Evolutionary conservation across 2,113 vertebrate genomes (phyloP).

Genomic region (Bubo scandiacus): DNA sequence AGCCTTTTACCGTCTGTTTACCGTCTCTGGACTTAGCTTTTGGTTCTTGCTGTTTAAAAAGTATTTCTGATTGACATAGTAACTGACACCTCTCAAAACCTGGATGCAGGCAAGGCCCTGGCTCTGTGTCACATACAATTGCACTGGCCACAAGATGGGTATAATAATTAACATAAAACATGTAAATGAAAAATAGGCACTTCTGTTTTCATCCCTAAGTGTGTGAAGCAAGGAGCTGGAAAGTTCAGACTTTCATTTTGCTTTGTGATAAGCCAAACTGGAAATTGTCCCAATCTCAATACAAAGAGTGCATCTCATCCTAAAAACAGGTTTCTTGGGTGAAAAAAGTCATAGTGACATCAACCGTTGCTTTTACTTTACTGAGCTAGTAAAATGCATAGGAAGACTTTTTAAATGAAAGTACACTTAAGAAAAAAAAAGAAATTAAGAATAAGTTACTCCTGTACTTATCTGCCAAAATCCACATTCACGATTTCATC

Average conservation of each 20-base stretch:
- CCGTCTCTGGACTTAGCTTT: background rate
- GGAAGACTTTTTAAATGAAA: background rate
- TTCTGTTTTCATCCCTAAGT: background rate
- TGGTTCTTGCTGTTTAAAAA: background rate
- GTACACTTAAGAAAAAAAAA: background rate
- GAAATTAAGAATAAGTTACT: background rate
- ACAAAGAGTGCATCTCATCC: background rate
- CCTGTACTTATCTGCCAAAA: background rate
- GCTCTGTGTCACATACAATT: background rate
- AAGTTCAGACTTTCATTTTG: background rate
- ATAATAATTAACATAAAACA: conserved; percentile 1
- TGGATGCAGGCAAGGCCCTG: background rate
- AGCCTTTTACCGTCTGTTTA: background rate
- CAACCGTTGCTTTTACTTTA: background rate
- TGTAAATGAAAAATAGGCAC: background rate
- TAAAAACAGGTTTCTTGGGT: background rate
- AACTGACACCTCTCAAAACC: background rate
- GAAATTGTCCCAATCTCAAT: background rate
- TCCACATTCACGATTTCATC: background rate
- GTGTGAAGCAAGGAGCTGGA: background rate
- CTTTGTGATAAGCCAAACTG: background rate
- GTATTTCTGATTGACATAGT: background rate
- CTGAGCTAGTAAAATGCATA: background rate
- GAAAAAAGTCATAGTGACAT: background rate
- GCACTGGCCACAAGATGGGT: background rate